phyloP scores from a whole-genome alignment of 2,888 invertebrate species.

The Celastrina argiolus region DNA sequence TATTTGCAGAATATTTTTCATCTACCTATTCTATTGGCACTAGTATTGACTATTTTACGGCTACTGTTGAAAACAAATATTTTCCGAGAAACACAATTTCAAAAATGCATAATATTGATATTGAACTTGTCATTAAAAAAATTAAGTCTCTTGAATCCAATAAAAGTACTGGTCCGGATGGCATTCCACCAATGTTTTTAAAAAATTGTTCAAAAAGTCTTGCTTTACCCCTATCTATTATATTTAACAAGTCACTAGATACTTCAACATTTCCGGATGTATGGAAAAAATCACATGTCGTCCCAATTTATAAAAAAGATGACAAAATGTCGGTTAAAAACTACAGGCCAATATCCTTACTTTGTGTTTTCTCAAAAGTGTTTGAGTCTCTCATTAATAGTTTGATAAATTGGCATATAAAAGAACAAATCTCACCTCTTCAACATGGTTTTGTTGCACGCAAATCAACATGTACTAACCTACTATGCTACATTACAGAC shows the following conservation, averaged over 20 bases:
- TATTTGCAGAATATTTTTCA: not conserved
- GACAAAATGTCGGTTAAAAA: not conserved
- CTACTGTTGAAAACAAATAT: not conserved
- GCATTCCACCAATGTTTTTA: not conserved
- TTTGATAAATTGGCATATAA: slow-evolving; percentile 14
- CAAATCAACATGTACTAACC: slow-evolving; percentile 4
- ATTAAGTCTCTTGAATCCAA: not conserved
- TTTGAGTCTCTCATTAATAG: slow-evolving; percentile 21
- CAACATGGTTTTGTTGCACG: slow-evolving; percentile 19
- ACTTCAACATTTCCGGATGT: not conserved
- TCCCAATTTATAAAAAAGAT: slow-evolving; percentile 5
- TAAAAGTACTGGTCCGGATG: slow-evolving; percentile 11
- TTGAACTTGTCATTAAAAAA: not conserved
- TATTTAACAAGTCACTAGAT: not conserved
- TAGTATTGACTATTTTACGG: not conserved
- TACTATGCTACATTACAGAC: too few relatives aligned
- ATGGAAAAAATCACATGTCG: slow-evolving; percentile 15
- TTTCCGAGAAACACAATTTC: not conserved
- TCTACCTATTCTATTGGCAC: not conserved
- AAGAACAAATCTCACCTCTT: not conserved
- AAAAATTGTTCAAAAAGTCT: not conserved
- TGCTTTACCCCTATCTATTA: not conserved
- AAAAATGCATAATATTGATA: not conserved
- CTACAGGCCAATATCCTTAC: slow-evolving; percentile 19
- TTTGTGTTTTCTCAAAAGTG: slow-evolving; percentile 6